These are phyloP conservation scores for Actinernus sp. DNA, from an alignment of 92 coral and sea anemone species.

Conservation along the genomic window DNA sequence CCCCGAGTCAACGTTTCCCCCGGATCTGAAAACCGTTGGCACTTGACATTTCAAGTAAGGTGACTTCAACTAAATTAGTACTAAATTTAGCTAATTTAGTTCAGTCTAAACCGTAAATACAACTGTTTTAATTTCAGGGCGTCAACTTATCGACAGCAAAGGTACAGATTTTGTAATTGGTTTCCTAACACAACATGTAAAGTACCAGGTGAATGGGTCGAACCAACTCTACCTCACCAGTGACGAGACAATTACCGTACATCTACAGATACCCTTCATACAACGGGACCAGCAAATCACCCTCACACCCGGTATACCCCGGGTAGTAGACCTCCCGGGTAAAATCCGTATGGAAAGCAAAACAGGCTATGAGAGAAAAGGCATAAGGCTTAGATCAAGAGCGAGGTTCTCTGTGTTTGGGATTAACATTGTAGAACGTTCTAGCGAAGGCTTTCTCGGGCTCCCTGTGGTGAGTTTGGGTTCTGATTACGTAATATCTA, in stretches of 20 bases:
- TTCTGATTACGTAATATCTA: constrained; percentile 59
- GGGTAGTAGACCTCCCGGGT: constrained; percentile 45
- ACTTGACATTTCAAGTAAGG: too few relatives aligned
- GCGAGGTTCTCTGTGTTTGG: constrained; percentile 64
- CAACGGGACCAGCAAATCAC: constrained; percentile 2
- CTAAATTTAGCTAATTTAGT: too few relatives aligned
- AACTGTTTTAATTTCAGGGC: too few relatives aligned
- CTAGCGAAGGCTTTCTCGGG: constrained; percentile 77
- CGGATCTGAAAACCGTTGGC: too few relatives aligned
- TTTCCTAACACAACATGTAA: constrained; percentile 15
- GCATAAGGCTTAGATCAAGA: constrained; percentile 58
- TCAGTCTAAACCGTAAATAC: too few relatives aligned
- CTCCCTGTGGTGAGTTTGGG: constrained; percentile 71
- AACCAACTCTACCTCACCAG: constrained; percentile 42
- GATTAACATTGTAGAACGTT: constrained; percentile 46
- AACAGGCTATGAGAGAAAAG: constrained; percentile 35
- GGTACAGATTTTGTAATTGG: constrained; percentile 24
- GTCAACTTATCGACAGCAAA: neutral
- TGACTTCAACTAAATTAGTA: too few relatives aligned
- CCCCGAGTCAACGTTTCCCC: too few relatives aligned
- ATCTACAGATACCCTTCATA: constrained; percentile 35
- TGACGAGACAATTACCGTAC: constrained; percentile 10
- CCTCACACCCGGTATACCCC: constrained; percentile 40
- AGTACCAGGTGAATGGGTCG: constrained; percentile 11
- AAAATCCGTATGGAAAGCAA: constrained; percentile 48